Evolutionary conservation across 2,888 invertebrate genomes (phyloP).

Genomic region (Osmoderma eremita): DNA sequence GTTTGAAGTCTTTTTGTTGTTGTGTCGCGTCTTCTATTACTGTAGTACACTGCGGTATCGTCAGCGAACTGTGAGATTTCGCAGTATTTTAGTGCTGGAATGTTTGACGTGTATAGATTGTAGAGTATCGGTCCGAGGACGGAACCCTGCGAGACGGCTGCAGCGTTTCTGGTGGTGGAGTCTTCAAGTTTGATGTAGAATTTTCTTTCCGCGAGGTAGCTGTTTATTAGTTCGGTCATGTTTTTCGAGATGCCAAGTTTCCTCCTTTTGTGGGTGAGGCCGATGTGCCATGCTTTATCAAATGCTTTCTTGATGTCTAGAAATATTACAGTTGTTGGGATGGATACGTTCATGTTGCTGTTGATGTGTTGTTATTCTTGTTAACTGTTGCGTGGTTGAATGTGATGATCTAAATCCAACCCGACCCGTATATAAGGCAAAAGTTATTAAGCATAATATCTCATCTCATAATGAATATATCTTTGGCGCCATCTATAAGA

Average conservation of each 20-base stretch:
- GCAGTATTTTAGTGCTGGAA: neutral
- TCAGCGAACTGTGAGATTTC: slow-evolving; percentile 9
- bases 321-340: neutral
- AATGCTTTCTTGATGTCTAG: slow-evolving; percentile 15
- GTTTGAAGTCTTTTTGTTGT: neutral
- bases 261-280: neutral
- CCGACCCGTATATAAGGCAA: no score
- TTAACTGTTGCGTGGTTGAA: neutral
- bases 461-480: no score
- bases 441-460: no score
- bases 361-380: neutral
- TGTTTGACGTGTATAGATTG: neutral
- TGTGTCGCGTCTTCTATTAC: neutral
- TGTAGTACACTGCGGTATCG: slow-evolving; percentile 6
- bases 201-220: no score
- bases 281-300: slow-evolving; percentile 2
- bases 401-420: neutral
- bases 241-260: neutral
- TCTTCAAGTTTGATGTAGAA: no score
- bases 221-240: neutral
- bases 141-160: no score
- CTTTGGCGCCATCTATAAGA: no score
- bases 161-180: no score
- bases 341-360: neutral
- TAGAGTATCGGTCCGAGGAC: slow-evolving; percentile 3